Evolutionary conservation across 2,113 vertebrate species (phyloP).

Genomic region (Gymnogyps californianus): DNA sequence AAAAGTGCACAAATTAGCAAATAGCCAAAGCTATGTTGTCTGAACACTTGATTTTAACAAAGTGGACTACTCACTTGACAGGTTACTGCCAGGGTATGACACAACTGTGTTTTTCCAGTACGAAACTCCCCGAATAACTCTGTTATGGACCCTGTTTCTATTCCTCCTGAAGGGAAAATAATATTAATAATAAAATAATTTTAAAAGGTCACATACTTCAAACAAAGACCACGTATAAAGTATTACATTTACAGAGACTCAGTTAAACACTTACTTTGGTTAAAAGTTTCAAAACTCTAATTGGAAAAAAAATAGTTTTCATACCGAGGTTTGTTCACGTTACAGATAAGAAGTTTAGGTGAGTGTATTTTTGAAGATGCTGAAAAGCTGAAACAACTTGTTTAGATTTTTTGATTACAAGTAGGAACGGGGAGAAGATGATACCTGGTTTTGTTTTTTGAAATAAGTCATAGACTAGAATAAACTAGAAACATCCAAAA

Average conservation of each 20-base stretch:
- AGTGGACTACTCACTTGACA: slow-evolving; percentile 82
- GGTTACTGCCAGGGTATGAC: slow-evolving; percentile 94
- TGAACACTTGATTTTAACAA: fast-evolving
- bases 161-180: slow-evolving; percentile 78
- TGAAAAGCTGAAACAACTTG: not conserved
- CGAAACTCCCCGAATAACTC: slow-evolving; percentile 98
- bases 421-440: not conserved
- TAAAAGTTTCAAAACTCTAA: not conserved
- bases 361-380: not conserved
- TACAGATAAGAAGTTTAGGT: not conserved
- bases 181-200: not conserved
- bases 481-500: not conserved
- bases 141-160: slow-evolving; percentile 97
- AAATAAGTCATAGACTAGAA: not conserved
- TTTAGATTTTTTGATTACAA: not conserved
- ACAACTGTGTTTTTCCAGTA: slow-evolving; percentile 96
- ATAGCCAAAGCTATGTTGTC: too few relatives aligned
- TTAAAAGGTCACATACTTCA: not conserved
- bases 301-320: not conserved
- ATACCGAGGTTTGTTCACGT: not conserved
- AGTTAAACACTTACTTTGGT: not conserved
- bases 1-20: not conserved
- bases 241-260: not conserved
- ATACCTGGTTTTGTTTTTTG: not conserved
- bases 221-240: not conserved